These are phyloP conservation scores for Scalopus aquaticus DNA, from an alignment of 2,113 vertebrate species.

Conservation along the genomic window DNA sequence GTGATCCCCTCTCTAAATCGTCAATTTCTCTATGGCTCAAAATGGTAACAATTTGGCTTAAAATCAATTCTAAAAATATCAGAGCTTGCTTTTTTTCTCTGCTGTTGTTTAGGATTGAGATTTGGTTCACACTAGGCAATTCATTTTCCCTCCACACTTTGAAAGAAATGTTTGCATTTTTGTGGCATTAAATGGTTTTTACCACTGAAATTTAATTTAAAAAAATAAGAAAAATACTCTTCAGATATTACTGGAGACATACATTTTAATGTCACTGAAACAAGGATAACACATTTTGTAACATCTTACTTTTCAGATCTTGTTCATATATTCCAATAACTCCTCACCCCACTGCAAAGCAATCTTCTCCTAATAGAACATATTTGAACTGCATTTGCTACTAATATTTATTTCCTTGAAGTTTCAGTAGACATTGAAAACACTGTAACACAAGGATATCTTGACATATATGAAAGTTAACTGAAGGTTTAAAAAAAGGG, in stretches of 20 bases:
- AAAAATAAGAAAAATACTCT: not conserved
- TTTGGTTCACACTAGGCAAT: not conserved
- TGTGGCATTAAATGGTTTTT: not conserved
- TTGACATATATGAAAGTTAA: not conserved
- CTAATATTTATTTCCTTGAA: not conserved
- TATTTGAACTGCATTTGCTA: not conserved
- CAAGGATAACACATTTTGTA: not conserved
- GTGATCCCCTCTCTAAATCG: not conserved
- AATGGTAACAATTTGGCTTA: not conserved
- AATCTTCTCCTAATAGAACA: not conserved
- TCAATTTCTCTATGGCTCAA: not conserved
- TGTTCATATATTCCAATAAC: not conserved
- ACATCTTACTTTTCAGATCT: not conserved
- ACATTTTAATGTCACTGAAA: not conserved
- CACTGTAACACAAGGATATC: not conserved
- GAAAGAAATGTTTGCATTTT: not conserved
- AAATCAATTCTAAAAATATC: not conserved
- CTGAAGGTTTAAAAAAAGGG: not conserved
- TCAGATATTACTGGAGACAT: not conserved
- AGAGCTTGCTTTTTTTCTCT: not conserved
- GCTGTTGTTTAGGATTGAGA: not conserved
- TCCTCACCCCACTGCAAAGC: rapidly evolving
- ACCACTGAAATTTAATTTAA: not conserved
- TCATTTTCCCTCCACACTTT: not conserved
- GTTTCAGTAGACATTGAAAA: not conserved